Conservation (phyloP, 2,888 invertebrate genomes). For the Pristionchus japonicus region DNA sequence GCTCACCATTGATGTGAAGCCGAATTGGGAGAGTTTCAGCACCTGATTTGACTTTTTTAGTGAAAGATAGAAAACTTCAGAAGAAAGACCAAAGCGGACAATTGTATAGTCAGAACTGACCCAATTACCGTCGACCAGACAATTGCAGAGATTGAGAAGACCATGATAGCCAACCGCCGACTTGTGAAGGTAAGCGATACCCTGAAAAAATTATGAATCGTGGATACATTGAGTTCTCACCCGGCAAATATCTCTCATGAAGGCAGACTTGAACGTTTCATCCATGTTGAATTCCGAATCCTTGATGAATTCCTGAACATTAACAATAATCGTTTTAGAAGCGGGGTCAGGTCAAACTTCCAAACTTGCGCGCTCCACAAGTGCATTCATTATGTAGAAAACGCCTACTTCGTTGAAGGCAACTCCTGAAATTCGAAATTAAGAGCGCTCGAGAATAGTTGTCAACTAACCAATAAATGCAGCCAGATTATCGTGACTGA, state of each 20-base stretch:
- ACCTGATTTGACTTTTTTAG: neutral
- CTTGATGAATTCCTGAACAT: constrained; percentile 61
- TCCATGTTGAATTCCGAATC: constrained; percentile 71
- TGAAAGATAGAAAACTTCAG: neutral
- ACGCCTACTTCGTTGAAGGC: constrained; percentile 65
- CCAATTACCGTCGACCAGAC: constrained; percentile 74
- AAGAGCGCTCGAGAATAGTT: neutral
- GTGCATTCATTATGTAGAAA: constrained; percentile 64
- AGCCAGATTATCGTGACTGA: constrained; percentile 71
- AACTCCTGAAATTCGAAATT: constrained; percentile 57
- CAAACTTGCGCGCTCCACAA: constrained; percentile 70
- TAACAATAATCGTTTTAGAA: neutral
- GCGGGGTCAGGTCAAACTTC: constrained; percentile 54
- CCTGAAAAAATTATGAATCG: constrained; percentile 55
- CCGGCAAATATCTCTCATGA: constrained; percentile 70
- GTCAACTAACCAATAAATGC: constrained; percentile 52
- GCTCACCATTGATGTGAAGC: constrained; percentile 61
- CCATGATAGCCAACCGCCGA: constrained; percentile 69
- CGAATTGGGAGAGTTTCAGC: constrained; percentile 65
- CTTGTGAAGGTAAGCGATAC: constrained; percentile 70
- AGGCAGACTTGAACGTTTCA: constrained; percentile 72
- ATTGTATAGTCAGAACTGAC: constrained; percentile 56
- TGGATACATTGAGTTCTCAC: too few relatives aligned
- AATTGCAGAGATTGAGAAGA: constrained; percentile 61
- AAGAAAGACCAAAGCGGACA: neutral